Evolutionary conservation across 2,113 vertebrate species (phyloP).

Genomic region (Eclectus roratus): DNA sequence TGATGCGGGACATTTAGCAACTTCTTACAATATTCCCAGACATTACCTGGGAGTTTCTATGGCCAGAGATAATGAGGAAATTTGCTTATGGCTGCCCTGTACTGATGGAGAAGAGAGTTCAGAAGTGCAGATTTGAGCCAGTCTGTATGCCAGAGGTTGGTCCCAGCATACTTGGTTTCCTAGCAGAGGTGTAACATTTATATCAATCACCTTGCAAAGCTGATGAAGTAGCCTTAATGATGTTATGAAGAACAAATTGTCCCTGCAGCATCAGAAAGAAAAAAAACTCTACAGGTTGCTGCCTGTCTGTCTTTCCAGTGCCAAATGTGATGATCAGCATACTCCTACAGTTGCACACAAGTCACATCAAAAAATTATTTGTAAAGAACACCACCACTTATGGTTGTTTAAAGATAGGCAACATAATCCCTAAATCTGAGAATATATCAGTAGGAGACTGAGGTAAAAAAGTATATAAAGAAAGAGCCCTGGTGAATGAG

Average conservation of each 20-base stretch:
- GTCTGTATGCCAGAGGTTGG: not conserved
- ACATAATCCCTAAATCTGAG: not conserved
- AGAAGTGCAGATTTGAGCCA: not conserved
- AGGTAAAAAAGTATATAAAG: not conserved
- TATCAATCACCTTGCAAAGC: fast-evolving
- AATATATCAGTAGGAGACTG: not conserved
- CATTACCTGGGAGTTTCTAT: not conserved
- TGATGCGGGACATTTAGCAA: not conserved
- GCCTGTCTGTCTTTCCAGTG: not conserved
- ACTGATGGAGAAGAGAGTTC: not conserved
- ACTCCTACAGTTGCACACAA: not conserved
- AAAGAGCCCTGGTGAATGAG: not conserved
- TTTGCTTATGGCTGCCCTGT: not conserved
- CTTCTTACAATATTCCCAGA: not conserved
- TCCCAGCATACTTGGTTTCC: not conserved
- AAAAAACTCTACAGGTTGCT: not conserved
- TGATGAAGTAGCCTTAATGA: not conserved
- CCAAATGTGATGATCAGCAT: not conserved
- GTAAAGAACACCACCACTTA: not conserved
- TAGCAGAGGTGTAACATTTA: not conserved
- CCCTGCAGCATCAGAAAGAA: not conserved
- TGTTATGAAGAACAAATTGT: not conserved
- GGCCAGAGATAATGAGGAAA: not conserved
- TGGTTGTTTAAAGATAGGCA: not conserved
- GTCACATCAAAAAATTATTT: not conserved